These are phyloP conservation scores for Mixornis gularis DNA, from an alignment of 2,113 vertebrate species.

Conservation along the genomic window DNA sequence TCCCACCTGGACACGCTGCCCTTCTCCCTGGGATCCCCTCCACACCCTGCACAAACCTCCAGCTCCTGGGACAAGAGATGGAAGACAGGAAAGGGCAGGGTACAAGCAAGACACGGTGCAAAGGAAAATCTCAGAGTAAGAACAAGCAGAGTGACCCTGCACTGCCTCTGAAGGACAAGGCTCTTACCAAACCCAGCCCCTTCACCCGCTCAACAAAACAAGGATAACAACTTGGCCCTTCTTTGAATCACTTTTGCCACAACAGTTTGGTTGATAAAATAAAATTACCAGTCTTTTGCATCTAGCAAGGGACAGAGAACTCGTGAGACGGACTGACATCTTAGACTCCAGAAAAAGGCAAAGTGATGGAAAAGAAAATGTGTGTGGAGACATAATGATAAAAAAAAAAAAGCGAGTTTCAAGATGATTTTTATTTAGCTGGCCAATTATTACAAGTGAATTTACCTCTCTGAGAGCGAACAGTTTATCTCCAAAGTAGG, in stretches of 20 bases:
- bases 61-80: background rate
- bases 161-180: background rate
- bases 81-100: background rate
- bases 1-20: background rate
- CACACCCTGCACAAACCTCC: background rate
- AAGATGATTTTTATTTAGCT: background rate
- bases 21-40: background rate
- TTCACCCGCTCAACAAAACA: background rate
- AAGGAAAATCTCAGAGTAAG: background rate
- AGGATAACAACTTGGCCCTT: background rate
- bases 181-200: background rate
- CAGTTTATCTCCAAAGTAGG: background rate
- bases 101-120: background rate
- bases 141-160: background rate
- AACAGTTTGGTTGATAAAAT: background rate
- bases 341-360: background rate
- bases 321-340: background rate
- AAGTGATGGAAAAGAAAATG: background rate
- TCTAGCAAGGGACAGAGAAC: background rate
- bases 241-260: background rate
- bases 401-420: background rate
- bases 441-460: background rate
- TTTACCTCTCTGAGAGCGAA: background rate
- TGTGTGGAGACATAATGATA: background rate
- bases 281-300: background rate